Evolutionary conservation across 1,140 invertebrate species (phyloP), one percentile per base, ranked within the genome.

Genomic region (Drosophila arizonae): DNA sequence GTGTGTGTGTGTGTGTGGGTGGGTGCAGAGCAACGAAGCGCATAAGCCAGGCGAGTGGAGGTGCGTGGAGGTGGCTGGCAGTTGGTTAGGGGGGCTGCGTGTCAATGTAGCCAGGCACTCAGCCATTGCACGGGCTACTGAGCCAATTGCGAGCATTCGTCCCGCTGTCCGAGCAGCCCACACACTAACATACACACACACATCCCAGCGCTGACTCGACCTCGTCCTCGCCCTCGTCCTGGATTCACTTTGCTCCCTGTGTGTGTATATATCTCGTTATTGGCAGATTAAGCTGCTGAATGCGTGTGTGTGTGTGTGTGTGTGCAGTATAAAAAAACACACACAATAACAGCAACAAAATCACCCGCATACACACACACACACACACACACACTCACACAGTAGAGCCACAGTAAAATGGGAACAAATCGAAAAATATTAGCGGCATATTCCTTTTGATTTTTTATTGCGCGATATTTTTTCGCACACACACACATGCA

Each of bases 401-500:
- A 33, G 69, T 36, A 66, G 55, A 51, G 54, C 51, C 43, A 61
- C 39, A 48, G 26, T 58, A 48, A 41, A 50, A 64, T 50, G 30
- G 45, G 24, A 71, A 84, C 81, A 85, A 85, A 80, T 85, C 80
- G 77, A 77, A 80, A 79, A 85, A 78, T 86, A 85, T 86, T 85
- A 78, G 79, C 78, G 67, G 76, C 71, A 81, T 81, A 84, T 84
- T 84, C 73, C 69, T 73, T 84, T 85, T 77, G 77, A 77, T 84
- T 84, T 85, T 82, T 85, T 85, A 77, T 84, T 85, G 72, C 68
- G 65, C 73, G 51, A 67, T 84, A 54, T 77, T 33, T 70, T 74
- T 17, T 56, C 39, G 50, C 71, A 39, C 10, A 46, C 24, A 54
- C 56, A 54, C 28, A 52, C 46, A 61, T 26, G 39, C 50, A 15